Base-by-base conservation (phyloP, 1,140 invertebrate species). In the Drosophila lacteicornis region DNA sequence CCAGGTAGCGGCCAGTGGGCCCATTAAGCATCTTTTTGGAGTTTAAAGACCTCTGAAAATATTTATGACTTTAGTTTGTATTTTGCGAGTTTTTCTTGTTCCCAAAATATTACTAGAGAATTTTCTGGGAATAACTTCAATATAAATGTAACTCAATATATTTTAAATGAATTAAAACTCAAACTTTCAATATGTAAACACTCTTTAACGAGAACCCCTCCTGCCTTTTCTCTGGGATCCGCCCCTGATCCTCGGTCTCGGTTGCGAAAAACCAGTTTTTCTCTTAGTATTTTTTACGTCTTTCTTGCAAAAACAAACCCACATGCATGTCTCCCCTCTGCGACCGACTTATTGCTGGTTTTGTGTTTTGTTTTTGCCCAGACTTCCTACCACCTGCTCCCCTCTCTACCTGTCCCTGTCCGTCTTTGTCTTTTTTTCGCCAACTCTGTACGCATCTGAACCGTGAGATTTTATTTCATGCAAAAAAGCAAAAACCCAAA, bases 401-500 rank as follows among this genome's bases (percentile, higher is more conserved):
- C 74, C 69, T 9, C 65, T 42, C 43, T n/a, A 33, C 46, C 40
- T 53, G 30, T 30, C 33, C 53, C 17, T 22, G 49, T 63, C 46
- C 75, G 53, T 80, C 57, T 71, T 51, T 70, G 15, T 40, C 27
- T 40, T 65, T 30, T 80, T 79, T 82, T 68, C 25, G 84, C 84
- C 85, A 90, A 88, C 85, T 88, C 71, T 73, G 67, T 90, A 90
- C 85, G 85, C 85, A 90, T 90, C 85, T 90, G 85, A 90, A 90
- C 86, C 85, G 85, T 90, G 85, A 90, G 85, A 90, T 90, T 90
- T 90, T 90, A 82, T 90, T 90, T 90, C 85, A 90, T 90, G 85
- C 85, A 90, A 90, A 90, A 78, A 87, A 84, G 71, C 68, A 71
- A 69, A 71, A 87, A 83, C 53, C 53, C 33, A 27, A 66, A 19